Evolutionary conservation across 2,888 invertebrate genomes (phyloP).

Genomic region (Drosophila paracracens): DNA sequence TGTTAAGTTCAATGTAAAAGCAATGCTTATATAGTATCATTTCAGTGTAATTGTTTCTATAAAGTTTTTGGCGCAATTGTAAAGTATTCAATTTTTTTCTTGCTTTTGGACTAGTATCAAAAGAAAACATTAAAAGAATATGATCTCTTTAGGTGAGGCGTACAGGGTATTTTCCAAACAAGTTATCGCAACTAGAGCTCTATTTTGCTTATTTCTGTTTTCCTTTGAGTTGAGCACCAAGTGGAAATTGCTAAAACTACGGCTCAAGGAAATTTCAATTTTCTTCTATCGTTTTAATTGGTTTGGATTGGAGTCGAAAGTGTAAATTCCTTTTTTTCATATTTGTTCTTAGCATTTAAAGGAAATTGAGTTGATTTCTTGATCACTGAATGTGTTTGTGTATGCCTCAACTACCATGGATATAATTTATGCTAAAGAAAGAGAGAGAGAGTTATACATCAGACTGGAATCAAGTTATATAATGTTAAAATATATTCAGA

Average conservation of each 20-base stretch:
- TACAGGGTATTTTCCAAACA: background rate
- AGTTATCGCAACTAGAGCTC: background rate
- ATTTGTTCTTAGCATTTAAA: background rate
- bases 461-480: background rate
- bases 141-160: background rate
- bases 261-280: conserved; percentile 13
- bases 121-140: background rate
- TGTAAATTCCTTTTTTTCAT: background rate
- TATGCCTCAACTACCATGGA: background rate
- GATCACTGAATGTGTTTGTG: background rate
- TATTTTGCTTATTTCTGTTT: background rate
- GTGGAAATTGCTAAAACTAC: conserved; percentile 18
- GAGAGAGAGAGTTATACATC: background rate
- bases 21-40: background rate
- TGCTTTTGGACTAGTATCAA: background rate
- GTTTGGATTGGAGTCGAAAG: conserved; percentile 5
- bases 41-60: background rate
- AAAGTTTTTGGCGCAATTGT: background rate
- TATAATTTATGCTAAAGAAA: background rate
- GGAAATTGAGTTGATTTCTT: background rate
- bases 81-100: background rate
- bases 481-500: background rate
- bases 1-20: background rate
- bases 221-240: background rate
- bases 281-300: conserved; percentile 16